phyloP scores from a whole-genome alignment of 2,113 vertebrate species.

The Panthera leo region DNA sequence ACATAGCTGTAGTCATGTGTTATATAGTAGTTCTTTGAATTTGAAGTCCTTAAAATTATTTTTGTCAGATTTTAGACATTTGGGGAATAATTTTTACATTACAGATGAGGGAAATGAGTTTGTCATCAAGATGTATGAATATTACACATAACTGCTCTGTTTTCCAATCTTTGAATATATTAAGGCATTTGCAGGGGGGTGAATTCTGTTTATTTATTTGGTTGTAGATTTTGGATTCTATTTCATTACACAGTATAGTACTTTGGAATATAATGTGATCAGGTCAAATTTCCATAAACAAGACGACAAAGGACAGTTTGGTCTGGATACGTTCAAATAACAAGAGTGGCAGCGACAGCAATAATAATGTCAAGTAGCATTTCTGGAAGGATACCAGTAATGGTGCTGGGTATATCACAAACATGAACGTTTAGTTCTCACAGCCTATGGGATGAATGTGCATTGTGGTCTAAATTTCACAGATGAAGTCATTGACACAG shows the following conservation, averaged over 20 bases:
- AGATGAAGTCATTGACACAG: background rate
- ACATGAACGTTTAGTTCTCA: background rate
- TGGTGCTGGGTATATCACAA: background rate
- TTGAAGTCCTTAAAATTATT: background rate
- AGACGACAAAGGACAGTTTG: background rate
- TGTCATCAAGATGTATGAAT: background rate
- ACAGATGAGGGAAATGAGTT: background rate
- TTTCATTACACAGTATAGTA: background rate
- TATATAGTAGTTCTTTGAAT: background rate
- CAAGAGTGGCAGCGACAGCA: background rate
- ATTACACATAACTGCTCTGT: background rate
- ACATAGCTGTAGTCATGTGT: background rate
- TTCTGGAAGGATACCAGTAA: background rate
- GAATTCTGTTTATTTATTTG: background rate
- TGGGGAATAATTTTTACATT: background rate
- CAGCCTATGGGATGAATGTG: background rate
- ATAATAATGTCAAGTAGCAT: background rate
- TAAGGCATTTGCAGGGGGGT: rapidly evolving
- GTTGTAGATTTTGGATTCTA: background rate
- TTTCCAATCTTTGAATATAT: background rate
- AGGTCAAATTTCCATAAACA: background rate
- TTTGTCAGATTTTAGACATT: background rate
- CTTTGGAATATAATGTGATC: background rate
- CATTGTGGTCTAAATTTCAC: background rate
- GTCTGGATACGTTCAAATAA: background rate